Percentiles rank a stretch among this genome's conserved stretches.
These are phyloP conservation scores for Parambassis ranga DNA, from an alignment of 2,797 vertebrate species.

Conservation along the genomic window DNA sequence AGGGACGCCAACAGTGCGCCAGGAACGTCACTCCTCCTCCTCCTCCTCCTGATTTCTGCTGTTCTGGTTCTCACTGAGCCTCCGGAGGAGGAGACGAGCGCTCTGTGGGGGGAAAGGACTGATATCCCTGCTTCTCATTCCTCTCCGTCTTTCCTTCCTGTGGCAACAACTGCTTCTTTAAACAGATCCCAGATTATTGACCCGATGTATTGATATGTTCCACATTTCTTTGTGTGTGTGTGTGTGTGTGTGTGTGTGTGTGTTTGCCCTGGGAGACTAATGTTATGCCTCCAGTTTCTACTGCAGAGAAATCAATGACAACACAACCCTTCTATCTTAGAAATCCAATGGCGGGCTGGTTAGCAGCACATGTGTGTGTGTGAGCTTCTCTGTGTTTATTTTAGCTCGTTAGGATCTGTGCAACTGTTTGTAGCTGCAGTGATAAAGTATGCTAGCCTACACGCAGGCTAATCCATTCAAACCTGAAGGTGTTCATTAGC, in stretches of 20 bases:
- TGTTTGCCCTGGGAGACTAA: conserved; percentile 56
- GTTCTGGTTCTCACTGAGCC: conserved; percentile 1
- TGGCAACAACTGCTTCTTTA: conserved; percentile 39
- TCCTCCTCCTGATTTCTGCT: conserved; percentile 5
- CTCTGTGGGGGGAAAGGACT: conserved; percentile 21
- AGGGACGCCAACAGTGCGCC: conserved; percentile 34
- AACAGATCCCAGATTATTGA: conserved; percentile 60
- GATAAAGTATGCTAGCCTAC: neutral
- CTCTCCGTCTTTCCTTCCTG: conserved; percentile 20
- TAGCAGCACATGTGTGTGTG: conserved; percentile 7
- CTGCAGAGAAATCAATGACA: conserved; percentile 74
- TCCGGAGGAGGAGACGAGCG: conserved; percentile 30
- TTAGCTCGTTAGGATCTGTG: neutral
- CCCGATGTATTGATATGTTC: conserved; percentile 52
- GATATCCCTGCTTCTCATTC: conserved; percentile 20
- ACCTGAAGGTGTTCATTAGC: conserved; percentile 36
- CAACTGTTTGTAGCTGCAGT: neutral
- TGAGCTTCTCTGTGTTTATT: conserved; percentile 14
- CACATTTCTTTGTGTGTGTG: conserved; percentile 39
- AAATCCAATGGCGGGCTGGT: conserved; percentile 43
- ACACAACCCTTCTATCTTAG: conserved; percentile 47
- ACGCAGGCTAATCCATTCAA: conserved; percentile 35
- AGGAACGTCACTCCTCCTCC: conserved; percentile 17
- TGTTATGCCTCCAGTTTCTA: conserved; percentile 65
- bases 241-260: conserved; percentile 8